Percentiles rank a stretch among this genome's conserved stretches.
Evolutionary conservation across 2,113 vertebrate genomes (phyloP).

Genomic region (Saimiri boliviensis): DNA sequence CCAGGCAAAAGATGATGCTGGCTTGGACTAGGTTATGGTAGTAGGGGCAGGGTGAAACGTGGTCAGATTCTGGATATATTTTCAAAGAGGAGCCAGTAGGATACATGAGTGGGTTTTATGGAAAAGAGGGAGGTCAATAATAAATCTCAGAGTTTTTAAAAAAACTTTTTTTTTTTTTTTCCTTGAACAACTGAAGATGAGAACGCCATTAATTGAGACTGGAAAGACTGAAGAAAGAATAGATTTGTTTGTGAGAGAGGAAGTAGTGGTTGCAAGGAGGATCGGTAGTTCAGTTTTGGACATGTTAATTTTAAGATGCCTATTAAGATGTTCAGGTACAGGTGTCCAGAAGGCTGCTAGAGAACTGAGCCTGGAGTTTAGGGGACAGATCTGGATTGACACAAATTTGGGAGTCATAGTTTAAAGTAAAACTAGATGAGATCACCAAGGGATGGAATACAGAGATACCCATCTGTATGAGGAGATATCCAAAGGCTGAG

Average conservation of each 20-base stretch:
- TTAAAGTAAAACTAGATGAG: constrained; percentile 15
- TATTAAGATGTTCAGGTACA: background rate
- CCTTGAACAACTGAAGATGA: constrained; percentile 34
- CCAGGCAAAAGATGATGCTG: constrained; percentile 23
- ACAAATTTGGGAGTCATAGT: background rate
- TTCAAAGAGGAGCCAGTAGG: background rate
- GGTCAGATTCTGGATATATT: background rate
- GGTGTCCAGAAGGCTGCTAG: background rate
- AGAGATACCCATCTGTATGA: too few relatives aligned
- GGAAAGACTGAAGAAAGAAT: background rate
- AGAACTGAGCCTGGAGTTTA: constrained; percentile 28
- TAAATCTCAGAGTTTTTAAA: background rate
- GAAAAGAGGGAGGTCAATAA: background rate
- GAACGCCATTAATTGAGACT: background rate
- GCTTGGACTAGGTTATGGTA: background rate
- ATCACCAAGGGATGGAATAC: background rate
- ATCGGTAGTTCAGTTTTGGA: background rate
- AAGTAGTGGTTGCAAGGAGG: background rate
- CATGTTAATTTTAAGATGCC: background rate
- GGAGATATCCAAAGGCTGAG: background rate
- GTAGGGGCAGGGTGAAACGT: background rate
- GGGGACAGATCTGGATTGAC: background rate
- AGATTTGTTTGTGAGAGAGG: background rate
- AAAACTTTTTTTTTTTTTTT: background rate
- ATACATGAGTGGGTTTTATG: background rate